Conservation (phyloP, 1,140 invertebrate genomes). For the Melipona quadrifasciata region DNA sequence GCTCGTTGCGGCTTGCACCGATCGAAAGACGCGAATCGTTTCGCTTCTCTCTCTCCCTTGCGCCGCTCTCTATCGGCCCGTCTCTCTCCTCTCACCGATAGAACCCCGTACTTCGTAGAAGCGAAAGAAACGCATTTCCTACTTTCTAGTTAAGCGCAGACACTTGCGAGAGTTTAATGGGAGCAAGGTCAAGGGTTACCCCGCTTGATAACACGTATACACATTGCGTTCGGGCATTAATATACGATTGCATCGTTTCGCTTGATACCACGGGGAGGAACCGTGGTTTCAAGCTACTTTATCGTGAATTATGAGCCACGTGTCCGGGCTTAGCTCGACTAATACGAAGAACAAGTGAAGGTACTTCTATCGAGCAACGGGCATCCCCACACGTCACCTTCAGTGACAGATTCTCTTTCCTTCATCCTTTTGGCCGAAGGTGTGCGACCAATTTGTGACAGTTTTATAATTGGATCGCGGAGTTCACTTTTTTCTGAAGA, state of each 20-base stretch:
- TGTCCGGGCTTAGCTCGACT: neutral
- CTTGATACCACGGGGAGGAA: slow-evolving; percentile 56
- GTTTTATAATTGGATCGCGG: neutral
- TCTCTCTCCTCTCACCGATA: neutral
- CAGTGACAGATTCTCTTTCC: neutral
- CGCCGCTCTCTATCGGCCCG: neutral
- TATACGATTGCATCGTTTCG: slow-evolving; percentile 65
- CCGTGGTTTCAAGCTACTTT: slow-evolving; percentile 64
- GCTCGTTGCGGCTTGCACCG: neutral
- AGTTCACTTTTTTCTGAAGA: no score
- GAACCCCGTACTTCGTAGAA: neutral
- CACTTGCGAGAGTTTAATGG: slow-evolving; percentile 65
- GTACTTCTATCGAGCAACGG: neutral
- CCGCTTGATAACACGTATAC: slow-evolving; percentile 46
- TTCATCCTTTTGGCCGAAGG: neutral
- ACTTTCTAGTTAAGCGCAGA: slow-evolving; percentile 53
- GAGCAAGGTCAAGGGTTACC: slow-evolving; percentile 67
- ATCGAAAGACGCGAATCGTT: slow-evolving; percentile 22
- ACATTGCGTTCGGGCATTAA: slow-evolving; percentile 64
- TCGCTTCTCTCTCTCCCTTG: neutral
- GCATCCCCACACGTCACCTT: neutral
- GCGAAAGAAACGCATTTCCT: slow-evolving; percentile 64
- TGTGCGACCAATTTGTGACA: neutral
- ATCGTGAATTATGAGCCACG: slow-evolving; percentile 72
- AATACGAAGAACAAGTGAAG: neutral